A percentile compares a stretch with the other conserved stretches of the same genome.
Evolutionary conservation across 1,140 invertebrate species (phyloP).

Genomic region (Drosophila ohnishii): DNA sequence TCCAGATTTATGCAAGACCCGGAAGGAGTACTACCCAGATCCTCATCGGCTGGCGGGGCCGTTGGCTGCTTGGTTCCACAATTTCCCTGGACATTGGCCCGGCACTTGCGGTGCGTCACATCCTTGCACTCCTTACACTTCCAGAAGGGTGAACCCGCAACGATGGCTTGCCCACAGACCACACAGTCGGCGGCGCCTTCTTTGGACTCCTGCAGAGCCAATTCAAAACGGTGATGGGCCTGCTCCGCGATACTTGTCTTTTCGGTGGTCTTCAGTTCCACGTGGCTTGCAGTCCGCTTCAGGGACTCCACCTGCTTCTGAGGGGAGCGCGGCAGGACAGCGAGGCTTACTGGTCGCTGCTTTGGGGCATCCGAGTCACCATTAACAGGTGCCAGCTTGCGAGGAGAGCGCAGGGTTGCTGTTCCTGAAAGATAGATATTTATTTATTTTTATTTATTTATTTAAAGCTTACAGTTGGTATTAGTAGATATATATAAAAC

Average conservation of each 20-base stretch:
- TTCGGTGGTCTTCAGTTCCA: constrained; percentile 37
- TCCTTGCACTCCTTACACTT: constrained; percentile 78
- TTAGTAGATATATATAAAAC: no score
- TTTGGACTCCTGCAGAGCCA: constrained; percentile 65
- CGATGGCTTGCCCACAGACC: constrained; percentile 60
- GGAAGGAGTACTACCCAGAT: constrained; percentile 30
- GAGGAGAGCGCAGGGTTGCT: constrained; percentile 61
- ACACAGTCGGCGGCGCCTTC: constrained; percentile 36
- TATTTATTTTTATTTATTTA: no score
- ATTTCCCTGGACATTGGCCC: constrained; percentile 46
- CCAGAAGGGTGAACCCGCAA: constrained; percentile 72
- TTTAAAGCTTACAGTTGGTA: no score
- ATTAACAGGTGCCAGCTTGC: constrained; percentile 22
- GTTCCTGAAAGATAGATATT: constrained; percentile 33
- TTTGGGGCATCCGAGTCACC: constrained; percentile 30
- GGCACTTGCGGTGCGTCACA: constrained; percentile 70
- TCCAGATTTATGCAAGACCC: constrained; percentile 49
- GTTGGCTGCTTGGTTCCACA: constrained; percentile 55
- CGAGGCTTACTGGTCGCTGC: constrained; percentile 56
- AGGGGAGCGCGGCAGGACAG: constrained; percentile 52
- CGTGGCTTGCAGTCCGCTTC: constrained; percentile 60
- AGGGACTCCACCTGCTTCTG: constrained; percentile 39
- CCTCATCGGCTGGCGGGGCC: constrained; percentile 18
- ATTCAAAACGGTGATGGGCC: constrained; percentile 74
- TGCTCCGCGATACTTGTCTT: constrained; percentile 3